These are phyloP conservation scores for Dendrolimus kikuchii DNA, from an alignment of 1,140 invertebrate species.

Conservation along the genomic window DNA sequence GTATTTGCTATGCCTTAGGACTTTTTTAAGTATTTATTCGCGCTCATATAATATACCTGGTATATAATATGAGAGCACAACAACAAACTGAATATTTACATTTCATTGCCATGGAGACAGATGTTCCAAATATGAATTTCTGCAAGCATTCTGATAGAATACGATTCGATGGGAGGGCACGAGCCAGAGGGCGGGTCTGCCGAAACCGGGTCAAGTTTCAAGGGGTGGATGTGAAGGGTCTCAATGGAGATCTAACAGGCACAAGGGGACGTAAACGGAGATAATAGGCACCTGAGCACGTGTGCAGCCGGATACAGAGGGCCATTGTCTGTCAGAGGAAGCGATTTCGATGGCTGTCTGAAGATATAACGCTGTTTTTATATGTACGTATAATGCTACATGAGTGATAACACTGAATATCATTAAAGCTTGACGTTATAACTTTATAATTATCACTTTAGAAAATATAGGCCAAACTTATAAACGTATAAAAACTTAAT, in stretches of 20 bases:
- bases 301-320: conserved; percentile 59
- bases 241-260: conserved; percentile 38
- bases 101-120: conserved; percentile 30
- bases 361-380: conserved; percentile 51
- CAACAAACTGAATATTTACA: conserved; percentile 36
- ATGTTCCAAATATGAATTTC: conserved; percentile 43
- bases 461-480: too few species aligned
- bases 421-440: too few species aligned
- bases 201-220: conserved; percentile 64
- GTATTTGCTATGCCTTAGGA: too few species aligned
- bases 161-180: conserved; percentile 51
- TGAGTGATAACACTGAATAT: conserved; percentile 14
- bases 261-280: conserved; percentile 23
- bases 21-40: too few species aligned
- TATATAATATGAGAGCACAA: too few species aligned
- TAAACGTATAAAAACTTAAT: too few species aligned
- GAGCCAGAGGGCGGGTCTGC: conserved; percentile 42
- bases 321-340: conserved; percentile 65
- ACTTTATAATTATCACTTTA: too few species aligned
- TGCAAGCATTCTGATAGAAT: conserved; percentile 21
- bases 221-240: conserved; percentile 38
- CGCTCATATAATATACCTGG: too few species aligned
- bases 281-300: conserved; percentile 70
- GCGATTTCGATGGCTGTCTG: conserved; percentile 48
- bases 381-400: conserved; percentile 16